Percentiles rank a stretch among this genome's conserved stretches.
Evolutionary conservation across 2,113 vertebrate genomes (phyloP).

Genomic region (Platichthys stellatus): DNA sequence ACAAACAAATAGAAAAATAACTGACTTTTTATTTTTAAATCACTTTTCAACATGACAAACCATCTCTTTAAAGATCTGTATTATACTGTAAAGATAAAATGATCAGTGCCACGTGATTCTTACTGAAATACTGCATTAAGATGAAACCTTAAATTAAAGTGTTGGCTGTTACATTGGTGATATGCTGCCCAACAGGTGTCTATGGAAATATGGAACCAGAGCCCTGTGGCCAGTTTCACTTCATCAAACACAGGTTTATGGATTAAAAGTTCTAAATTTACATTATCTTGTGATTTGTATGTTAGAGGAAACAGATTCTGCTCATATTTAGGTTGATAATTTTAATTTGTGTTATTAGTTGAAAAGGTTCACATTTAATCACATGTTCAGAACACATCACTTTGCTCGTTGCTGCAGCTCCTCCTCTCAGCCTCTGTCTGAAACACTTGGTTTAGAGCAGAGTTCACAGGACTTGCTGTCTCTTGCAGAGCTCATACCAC

Average conservation of each 20-base stretch:
- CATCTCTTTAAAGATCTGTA: neutral
- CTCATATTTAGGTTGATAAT: too few species aligned
- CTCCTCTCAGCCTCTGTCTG: too few species aligned
- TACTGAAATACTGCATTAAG: neutral
- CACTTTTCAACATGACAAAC: neutral
- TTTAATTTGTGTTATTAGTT: too few species aligned
- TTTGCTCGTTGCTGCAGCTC: too few species aligned
- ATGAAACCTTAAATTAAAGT: neutral
- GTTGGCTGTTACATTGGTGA: neutral
- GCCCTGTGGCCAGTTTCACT: neutral
- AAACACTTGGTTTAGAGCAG: too few species aligned
- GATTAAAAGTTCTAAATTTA: neutral
- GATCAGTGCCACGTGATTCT: neutral
- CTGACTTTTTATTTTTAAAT: neutral
- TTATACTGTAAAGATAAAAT: neutral
- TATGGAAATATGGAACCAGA: too few species aligned
- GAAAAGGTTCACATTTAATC: too few species aligned
- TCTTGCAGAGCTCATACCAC: too few species aligned
- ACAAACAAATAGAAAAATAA: neutral
- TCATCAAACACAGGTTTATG: neutral
- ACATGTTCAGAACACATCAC: too few species aligned
- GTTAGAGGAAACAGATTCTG: too few species aligned
- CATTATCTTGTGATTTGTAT: neutral
- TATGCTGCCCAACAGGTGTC: neutral
- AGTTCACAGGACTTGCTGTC: too few species aligned